These are phyloP conservation scores for Origma solitaria DNA, from an alignment of 2,113 vertebrate genomes.

Conservation along the genomic window DNA sequence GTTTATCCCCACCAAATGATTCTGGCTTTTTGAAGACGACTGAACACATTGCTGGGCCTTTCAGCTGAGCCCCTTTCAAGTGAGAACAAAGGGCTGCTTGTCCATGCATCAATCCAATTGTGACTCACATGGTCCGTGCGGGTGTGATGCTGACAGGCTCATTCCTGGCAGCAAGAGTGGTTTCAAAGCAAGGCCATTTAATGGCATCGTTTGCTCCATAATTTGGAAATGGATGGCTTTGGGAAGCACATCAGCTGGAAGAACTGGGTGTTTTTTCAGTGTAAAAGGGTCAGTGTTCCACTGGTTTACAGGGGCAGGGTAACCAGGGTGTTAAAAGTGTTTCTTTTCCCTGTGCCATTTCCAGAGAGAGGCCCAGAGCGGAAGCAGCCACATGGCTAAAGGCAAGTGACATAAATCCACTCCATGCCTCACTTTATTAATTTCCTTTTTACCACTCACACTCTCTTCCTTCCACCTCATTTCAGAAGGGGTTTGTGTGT, in stretches of 20 bases:
- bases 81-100: conserved; percentile 25
- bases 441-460: neutral
- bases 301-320: neutral
- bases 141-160: neutral
- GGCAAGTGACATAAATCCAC: neutral
- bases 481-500: neutral
- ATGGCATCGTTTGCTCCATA: neutral
- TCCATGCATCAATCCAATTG: neutral
- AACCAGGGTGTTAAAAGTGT: neutral
- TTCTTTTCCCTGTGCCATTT: neutral
- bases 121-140: neutral
- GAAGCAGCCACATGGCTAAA: neutral
- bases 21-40: neutral
- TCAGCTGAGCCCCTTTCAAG: conserved; percentile 39
- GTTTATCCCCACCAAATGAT: conserved; percentile 13
- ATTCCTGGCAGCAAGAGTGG: neutral
- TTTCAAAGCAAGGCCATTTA: neutral
- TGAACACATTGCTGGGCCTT: conserved; percentile 7
- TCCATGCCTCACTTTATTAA: neutral
- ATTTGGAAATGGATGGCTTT: neutral
- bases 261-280: neutral
- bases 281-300: neutral
- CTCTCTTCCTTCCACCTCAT: neutral
- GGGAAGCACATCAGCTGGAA: neutral
- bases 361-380: neutral